phyloP scores from a whole-genome alignment of 92 coral and sea anemone genomes.

The Epizoanthus stellaris region DNA sequence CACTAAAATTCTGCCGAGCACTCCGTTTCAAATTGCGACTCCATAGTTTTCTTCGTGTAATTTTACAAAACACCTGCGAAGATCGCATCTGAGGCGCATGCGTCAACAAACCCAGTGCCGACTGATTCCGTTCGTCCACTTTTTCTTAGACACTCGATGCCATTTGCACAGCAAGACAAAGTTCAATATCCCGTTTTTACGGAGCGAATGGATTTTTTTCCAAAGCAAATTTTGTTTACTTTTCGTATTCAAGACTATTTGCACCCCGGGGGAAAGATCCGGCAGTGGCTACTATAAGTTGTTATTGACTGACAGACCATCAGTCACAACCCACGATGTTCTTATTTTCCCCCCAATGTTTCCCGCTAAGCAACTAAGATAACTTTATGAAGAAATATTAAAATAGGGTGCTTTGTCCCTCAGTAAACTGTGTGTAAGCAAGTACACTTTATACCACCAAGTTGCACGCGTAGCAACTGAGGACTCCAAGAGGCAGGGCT shows the following conservation, averaged over 20 bases:
- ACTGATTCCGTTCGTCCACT: too few relatives aligned
- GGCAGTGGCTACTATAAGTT: background rate
- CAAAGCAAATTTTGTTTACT: background rate
- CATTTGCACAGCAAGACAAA: constrained; percentile 16
- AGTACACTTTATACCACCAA: background rate
- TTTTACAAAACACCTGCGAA: constrained; percentile 33
- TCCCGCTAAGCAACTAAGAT: constrained; percentile 37
- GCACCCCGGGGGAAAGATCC: background rate
- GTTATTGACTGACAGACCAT: background rate
- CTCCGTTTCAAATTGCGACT: background rate
- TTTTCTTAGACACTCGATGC: too few relatives aligned
- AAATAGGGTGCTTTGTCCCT: constrained; percentile 15
- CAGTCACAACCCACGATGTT: background rate
- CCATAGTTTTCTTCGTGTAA: background rate
- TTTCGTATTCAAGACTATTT: background rate
- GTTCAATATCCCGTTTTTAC: background rate
- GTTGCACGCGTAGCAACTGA: constrained; percentile 51
- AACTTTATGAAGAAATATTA: background rate
- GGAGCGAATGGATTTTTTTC: background rate
- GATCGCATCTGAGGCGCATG: background rate
- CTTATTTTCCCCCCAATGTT: constrained; percentile 10
- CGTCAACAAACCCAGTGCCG: background rate
- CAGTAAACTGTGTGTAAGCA: background rate
- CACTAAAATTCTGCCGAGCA: too few relatives aligned
- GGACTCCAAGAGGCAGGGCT: background rate